phyloP scores from a whole-genome alignment of 2,113 vertebrate species.

The Prochilodus magdalenae region DNA sequence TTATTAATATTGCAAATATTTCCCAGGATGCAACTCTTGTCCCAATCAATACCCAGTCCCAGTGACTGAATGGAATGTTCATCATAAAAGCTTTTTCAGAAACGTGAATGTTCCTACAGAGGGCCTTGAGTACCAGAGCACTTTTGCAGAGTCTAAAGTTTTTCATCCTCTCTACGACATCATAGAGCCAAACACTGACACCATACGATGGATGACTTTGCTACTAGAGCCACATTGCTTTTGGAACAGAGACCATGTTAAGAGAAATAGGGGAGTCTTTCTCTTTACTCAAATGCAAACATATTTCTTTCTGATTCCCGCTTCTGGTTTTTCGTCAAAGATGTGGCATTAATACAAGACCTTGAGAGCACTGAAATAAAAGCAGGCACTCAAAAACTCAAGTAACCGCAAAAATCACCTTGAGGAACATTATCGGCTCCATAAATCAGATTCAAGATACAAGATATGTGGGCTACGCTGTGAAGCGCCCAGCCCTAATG shows the following conservation, averaged over 20 bases:
- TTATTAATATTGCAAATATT: not conserved
- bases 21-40: not conserved
- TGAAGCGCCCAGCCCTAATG: slow-evolving; percentile 29
- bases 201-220: too few relatives aligned
- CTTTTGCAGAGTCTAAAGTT: not conserved
- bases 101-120: not conserved
- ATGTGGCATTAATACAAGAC: slow-evolving; percentile 10
- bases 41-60: not conserved
- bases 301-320: not conserved
- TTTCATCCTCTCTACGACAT: not conserved
- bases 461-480: not conserved
- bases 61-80: not conserved
- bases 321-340: slow-evolving; percentile 11
- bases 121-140: not conserved
- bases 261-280: not conserved
- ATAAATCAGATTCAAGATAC: slow-evolving; percentile 1
- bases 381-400: slow-evolving; percentile 3
- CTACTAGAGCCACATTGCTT: too few relatives aligned
- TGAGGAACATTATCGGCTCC: not conserved
- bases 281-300: not conserved
- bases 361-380: not conserved
- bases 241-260: not conserved
- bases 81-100: not conserved
- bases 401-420: slow-evolving; percentile 17
- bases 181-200: not conserved